Evolutionary conservation across 2,888 invertebrate genomes (phyloP).

Genomic region (Chalcosyrphus nemorum): DNA sequence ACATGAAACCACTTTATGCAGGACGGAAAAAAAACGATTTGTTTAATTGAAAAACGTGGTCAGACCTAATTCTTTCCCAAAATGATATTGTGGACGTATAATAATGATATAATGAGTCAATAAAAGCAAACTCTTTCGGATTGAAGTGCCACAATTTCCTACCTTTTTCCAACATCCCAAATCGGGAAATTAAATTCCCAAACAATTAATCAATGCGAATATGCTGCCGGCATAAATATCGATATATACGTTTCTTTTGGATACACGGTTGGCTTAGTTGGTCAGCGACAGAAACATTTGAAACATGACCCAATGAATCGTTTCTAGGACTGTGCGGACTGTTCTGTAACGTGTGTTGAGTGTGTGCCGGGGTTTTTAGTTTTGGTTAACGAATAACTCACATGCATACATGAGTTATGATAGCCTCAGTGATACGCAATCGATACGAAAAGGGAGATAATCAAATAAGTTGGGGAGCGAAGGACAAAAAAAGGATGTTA

Average conservation of each 20-base stretch:
- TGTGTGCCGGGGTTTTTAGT: background rate
- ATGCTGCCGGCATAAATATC: background rate
- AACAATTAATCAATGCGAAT: background rate
- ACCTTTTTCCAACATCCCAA: background rate
- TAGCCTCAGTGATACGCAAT: too few species aligned
- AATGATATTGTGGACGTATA: background rate
- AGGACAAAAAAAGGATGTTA: too few species aligned
- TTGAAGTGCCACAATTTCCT: background rate
- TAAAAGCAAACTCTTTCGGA: background rate
- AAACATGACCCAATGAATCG: background rate
- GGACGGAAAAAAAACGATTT: background rate
- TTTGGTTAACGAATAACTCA: background rate
- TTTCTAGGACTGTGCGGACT: background rate
- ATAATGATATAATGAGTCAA: background rate
- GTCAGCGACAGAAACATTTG: background rate
- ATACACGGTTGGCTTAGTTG: background rate
- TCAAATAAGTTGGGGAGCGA: too few species aligned
- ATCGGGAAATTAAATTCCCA: background rate
- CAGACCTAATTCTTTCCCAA: background rate
- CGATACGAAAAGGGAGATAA: too few species aligned
- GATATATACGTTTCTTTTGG: background rate
- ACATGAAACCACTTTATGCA: background rate
- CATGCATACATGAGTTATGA: background rate
- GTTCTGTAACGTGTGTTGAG: background rate
- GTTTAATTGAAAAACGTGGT: background rate